phyloP scores from a whole-genome alignment of 2,888 invertebrate genomes.

The Emesis russula region DNA sequence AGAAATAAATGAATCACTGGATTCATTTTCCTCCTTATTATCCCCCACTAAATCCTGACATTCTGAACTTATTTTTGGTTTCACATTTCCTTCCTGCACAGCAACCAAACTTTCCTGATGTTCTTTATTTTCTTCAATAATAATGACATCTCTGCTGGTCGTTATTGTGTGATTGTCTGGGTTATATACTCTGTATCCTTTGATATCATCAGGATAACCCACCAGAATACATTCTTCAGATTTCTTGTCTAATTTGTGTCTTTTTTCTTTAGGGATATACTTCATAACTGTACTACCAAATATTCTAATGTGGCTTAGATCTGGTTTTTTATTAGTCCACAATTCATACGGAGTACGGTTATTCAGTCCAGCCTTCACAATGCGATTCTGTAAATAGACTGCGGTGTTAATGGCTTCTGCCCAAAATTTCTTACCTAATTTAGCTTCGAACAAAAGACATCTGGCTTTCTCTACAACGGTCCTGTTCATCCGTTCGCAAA shows the following conservation, averaged over 20 bases:
- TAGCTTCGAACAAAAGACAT: slow-evolving; percentile 48
- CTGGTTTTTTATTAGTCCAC: slow-evolving; percentile 70
- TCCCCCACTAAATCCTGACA: too few species aligned
- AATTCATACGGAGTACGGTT: slow-evolving; percentile 71
- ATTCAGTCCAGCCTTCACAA: slow-evolving; percentile 33
- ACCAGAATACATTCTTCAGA: background rate
- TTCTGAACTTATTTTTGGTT: too few species aligned
- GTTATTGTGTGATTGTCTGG: slow-evolving; percentile 34
- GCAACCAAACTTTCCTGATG: too few species aligned
- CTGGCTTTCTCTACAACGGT: slow-evolving; percentile 50
- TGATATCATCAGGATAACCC: slow-evolving; percentile 43
- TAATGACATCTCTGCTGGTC: slow-evolving; percentile 66
- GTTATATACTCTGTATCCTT: slow-evolving; percentile 81
- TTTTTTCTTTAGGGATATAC: slow-evolving; percentile 72
- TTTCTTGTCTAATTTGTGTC: slow-evolving; percentile 21
- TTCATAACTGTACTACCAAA: slow-evolving; percentile 62
- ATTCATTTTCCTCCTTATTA: too few species aligned
- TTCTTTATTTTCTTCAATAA: slow-evolving; percentile 40
- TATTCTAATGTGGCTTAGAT: slow-evolving; percentile 61
- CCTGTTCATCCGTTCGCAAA: slow-evolving; percentile 47
- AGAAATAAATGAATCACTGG: too few species aligned
- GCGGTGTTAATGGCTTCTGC: slow-evolving; percentile 58
- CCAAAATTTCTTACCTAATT: slow-evolving; percentile 46
- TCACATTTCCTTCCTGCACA: too few species aligned
- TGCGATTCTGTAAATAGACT: slow-evolving; percentile 45